These are phyloP conservation scores for Anthopleura sola DNA, from an alignment of 64 coral and sea anemone genomes.

Conservation along the genomic window DNA sequence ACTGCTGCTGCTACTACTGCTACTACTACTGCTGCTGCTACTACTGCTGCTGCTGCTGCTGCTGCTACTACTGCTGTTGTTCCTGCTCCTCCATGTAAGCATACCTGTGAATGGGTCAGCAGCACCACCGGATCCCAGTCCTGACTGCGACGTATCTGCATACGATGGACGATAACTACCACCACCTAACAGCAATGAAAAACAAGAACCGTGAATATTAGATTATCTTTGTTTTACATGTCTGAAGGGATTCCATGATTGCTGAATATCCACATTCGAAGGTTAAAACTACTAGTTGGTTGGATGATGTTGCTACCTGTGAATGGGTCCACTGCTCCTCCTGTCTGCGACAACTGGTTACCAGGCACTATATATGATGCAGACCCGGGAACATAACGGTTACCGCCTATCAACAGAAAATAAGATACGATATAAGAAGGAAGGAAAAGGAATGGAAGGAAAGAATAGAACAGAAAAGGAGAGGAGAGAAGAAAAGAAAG, in stretches of 20 bases:
- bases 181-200: constrained; percentile 18
- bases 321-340: constrained; percentile 61
- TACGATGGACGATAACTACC: constrained; percentile 55
- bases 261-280: background rate
- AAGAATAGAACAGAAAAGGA: background rate
- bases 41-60: constrained; percentile 15
- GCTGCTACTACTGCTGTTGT: constrained; percentile 13
- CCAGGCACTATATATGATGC: background rate
- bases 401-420: background rate
- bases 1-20: constrained; percentile 12
- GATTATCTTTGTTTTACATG: too few species aligned
- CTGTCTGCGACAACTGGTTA: background rate
- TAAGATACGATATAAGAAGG: background rate
- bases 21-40: background rate
- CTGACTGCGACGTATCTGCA: constrained; percentile 13
- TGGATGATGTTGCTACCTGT: constrained; percentile 40
- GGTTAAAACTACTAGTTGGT: background rate
- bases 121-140: constrained; percentile 16
- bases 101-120: constrained; percentile 85
- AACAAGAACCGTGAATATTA: too few species aligned
- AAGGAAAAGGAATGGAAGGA: background rate
- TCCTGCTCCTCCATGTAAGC: background rate
- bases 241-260: too few species aligned
- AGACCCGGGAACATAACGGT: constrained; percentile 47
- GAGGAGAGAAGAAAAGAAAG: too few species aligned